phyloP scores from a whole-genome alignment of 1,140 invertebrate genomes.

The Archegozetes longisetosus region DNA sequence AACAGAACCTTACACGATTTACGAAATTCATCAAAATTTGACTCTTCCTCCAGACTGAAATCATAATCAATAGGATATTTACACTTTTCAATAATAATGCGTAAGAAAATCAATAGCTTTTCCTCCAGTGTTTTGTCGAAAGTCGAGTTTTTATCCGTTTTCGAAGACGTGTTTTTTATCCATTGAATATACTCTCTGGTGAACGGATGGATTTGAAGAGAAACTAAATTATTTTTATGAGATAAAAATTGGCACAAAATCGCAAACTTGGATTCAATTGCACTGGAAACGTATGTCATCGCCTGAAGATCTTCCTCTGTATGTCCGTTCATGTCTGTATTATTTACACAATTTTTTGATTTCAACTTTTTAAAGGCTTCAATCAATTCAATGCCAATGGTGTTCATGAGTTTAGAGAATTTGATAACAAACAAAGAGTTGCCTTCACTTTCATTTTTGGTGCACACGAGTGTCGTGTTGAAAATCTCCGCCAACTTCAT shows the following conservation, averaged over 20 bases:
- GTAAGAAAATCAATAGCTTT: constrained; percentile 29
- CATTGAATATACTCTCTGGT: constrained; percentile 37
- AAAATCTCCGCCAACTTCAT: constrained; percentile 6
- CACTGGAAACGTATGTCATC: constrained; percentile 20
- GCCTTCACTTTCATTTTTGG: constrained; percentile 25
- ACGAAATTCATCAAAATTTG: constrained; percentile 36
- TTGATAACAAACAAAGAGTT: constrained; percentile 38
- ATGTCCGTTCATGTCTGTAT: not conserved
- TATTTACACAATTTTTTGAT: not conserved
- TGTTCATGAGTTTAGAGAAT: constrained; percentile 37
- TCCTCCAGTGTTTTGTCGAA: constrained; percentile 23
- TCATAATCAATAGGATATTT: constrained; percentile 39
- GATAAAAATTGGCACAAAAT: constrained; percentile 36
- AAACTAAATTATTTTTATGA: constrained; percentile 40
- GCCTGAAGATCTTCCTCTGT: not conserved
- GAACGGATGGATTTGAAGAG: constrained; percentile 36
- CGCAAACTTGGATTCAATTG: constrained; percentile 35
- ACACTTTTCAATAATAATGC: constrained; percentile 37
- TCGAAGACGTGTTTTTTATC: constrained; percentile 24
- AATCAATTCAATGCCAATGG: constrained; percentile 29
- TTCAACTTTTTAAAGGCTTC: constrained; percentile 13
- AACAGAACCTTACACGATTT: constrained; percentile 40
- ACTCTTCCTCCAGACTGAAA: constrained; percentile 42
- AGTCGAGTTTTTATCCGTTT: constrained; percentile 25
- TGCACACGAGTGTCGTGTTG: not conserved